These are phyloP conservation scores for Bellardia bayeri DNA, from an alignment of 2,888 invertebrate species.

Conservation along the genomic window DNA sequence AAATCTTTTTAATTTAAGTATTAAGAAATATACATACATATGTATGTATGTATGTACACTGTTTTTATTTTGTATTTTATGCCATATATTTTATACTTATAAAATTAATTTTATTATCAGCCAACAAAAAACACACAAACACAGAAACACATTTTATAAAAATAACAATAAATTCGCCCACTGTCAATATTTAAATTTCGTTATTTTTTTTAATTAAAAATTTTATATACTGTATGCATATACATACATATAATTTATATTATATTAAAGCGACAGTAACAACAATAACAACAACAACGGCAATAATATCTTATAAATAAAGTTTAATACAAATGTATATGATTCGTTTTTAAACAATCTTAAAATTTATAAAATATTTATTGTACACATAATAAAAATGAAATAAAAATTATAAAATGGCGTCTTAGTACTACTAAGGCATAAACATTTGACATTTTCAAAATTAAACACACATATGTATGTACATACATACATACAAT, in stretches of 20 bases:
- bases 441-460: slow-evolving; percentile 72
- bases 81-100: slow-evolving; percentile 15
- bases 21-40: slow-evolving; percentile 22
- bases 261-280: neutral
- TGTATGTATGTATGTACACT: neutral
- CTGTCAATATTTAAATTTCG: slow-evolving; percentile 64
- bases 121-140: slow-evolving; percentile 12
- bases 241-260: slow-evolving; percentile 35
- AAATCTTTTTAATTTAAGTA: slow-evolving; percentile 24
- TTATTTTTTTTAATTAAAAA: slow-evolving; percentile 50
- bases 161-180: slow-evolving; percentile 69
- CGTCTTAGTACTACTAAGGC: slow-evolving; percentile 38
- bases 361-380: slow-evolving; percentile 51
- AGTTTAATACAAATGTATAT: slow-evolving; percentile 34
- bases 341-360: slow-evolving; percentile 28
- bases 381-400: slow-evolving; percentile 28
- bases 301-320: slow-evolving; percentile 17
- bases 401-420: slow-evolving; percentile 46
- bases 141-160: slow-evolving; percentile 23
- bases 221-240: neutral
- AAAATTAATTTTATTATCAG: neutral
- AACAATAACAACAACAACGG: slow-evolving; percentile 2
- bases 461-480: neutral
- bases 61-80: slow-evolving; percentile 1
- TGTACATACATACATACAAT: too few species aligned